Conservation (phyloP, 2,888 invertebrate genomes). For the Strigamia maritima region DNA sequence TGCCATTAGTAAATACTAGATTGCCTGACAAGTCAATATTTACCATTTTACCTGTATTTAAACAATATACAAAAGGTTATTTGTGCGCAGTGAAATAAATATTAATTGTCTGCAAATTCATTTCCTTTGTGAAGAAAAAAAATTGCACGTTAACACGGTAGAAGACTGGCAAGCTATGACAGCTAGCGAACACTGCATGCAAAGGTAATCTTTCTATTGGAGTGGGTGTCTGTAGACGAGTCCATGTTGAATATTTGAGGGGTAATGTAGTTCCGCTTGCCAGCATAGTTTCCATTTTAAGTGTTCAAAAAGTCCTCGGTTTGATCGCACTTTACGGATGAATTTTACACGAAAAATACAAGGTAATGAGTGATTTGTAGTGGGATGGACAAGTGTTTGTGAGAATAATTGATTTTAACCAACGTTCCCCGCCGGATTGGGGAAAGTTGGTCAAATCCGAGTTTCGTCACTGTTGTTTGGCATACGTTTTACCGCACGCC, state of each 20-base stretch:
- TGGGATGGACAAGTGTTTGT: neutral
- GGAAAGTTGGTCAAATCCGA: neutral
- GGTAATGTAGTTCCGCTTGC: neutral
- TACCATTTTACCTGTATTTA: too few relatives aligned
- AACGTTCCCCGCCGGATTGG: neutral
- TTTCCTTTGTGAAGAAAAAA: too few relatives aligned
- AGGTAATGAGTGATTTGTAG: neutral
- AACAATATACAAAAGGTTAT: too few relatives aligned
- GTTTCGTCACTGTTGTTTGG: conserved; percentile 36
- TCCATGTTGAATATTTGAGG: neutral
- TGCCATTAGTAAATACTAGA: too few relatives aligned
- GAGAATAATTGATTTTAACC: neutral
- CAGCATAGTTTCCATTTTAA: conserved; percentile 3
- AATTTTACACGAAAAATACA: neutral
- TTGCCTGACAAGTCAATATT: too few relatives aligned
- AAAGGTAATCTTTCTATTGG: neutral
- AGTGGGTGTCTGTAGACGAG: neutral
- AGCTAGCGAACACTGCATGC: neutral
- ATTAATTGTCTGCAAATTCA: too few relatives aligned
- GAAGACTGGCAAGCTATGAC: neutral
- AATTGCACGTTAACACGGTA: too few relatives aligned
- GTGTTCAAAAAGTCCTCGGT: neutral
- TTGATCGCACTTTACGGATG: neutral
- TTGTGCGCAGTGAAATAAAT: too few relatives aligned
- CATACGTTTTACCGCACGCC: conserved; percentile 38